Evolutionary conservation across 2,797 vertebrate species (phyloP).

Genomic region (Eupleurogrammus muticus): DNA sequence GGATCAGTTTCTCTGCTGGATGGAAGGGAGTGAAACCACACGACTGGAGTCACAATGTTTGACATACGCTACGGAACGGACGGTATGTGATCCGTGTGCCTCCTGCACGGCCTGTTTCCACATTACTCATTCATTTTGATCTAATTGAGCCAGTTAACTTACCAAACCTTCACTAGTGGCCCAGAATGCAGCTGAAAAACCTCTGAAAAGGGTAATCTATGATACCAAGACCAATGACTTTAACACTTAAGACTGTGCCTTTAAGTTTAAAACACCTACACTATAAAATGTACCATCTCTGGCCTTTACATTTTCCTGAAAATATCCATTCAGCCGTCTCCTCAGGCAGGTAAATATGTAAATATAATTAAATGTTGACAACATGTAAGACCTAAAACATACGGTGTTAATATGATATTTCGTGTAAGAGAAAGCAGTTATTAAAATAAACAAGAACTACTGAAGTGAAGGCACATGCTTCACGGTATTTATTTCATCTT

Average conservation of each 20-base stretch:
- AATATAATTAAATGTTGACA: not conserved
- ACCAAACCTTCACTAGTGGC: too few relatives aligned
- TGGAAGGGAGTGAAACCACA: not conserved
- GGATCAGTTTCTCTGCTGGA: too few relatives aligned
- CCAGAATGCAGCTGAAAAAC: not conserved
- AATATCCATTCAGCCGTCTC: not conserved
- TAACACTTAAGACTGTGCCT: slow-evolving; percentile 7
- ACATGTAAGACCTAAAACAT: not conserved
- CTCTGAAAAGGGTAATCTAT: slow-evolving; percentile 19
- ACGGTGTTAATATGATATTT: not conserved
- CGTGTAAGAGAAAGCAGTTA: not conserved
- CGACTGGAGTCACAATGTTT: not conserved
- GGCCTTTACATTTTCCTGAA: not conserved
- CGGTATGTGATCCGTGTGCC: not conserved
- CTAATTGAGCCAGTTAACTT: not conserved
- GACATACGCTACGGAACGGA: not conserved
- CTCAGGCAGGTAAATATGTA: not conserved
- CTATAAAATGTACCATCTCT: not conserved
- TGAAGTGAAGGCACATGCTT: not conserved
- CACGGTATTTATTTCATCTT: slow-evolving; percentile 2
- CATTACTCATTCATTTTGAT: not conserved
- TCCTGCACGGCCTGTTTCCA: not conserved
- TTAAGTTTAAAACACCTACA: slow-evolving; percentile 14
- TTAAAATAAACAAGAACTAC: not conserved
- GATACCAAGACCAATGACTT: too few relatives aligned